phyloP scores from a whole-genome alignment of 2,113 vertebrate species.

The Ginglymostoma cirratum region DNA sequence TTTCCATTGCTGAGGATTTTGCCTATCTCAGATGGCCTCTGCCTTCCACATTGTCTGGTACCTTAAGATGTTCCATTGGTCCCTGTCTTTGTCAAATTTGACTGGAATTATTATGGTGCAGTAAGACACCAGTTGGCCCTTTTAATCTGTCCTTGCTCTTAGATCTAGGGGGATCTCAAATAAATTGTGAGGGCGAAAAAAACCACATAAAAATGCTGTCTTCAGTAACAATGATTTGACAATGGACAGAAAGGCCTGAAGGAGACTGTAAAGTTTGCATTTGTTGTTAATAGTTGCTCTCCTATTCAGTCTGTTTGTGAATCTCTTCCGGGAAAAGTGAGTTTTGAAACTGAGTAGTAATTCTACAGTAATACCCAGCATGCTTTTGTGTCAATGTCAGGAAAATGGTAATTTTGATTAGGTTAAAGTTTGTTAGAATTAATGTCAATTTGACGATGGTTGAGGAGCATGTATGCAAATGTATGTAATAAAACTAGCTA shows the following conservation, averaged over 20 bases:
- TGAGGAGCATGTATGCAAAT: neutral
- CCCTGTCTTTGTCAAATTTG: neutral
- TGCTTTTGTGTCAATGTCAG: neutral
- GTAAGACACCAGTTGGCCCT: neutral
- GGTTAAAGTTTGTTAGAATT: neutral
- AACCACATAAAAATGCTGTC: neutral
- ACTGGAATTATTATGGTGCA: neutral
- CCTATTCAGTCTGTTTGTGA: neutral
- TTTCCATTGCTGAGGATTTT: neutral
- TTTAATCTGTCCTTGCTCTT: neutral
- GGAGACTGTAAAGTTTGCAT: neutral
- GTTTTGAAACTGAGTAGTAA: neutral
- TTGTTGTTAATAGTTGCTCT: neutral
- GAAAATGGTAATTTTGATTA: neutral
- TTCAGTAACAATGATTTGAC: neutral
- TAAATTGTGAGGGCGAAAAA: neutral
- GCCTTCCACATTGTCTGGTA: neutral
- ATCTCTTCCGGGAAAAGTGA: neutral
- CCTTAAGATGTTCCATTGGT: neutral
- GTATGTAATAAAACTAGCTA: too few species aligned
- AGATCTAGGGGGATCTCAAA: neutral
- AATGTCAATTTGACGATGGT: neutral
- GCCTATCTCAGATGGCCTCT: neutral
- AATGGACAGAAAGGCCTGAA: neutral
- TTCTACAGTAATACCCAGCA: neutral